Base-by-base conservation (phyloP, 2,797 vertebrate species). In the Hippocampus kuda region DNA sequence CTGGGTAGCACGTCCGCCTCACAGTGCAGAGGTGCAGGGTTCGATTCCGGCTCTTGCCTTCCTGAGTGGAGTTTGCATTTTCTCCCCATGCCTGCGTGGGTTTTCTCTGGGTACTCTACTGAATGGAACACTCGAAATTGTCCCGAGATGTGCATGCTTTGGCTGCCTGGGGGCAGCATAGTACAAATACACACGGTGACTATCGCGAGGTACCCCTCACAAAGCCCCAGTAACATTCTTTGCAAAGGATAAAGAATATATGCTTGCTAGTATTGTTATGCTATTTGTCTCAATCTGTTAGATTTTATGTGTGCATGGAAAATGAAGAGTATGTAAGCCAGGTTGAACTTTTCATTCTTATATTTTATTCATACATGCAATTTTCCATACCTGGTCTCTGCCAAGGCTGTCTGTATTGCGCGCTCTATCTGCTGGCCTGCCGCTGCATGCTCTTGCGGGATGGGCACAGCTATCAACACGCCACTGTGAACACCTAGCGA, bases 401-500 rank as follows among this genome's bases (percentile, higher is more conserved):
- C 68, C 64, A 94, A 74, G 38, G 93, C 93, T 72, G 84, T 76
- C 72, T 91, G 91, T 72, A 93, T 89, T 38, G 92, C 92, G 15
- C 90, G 84, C 63, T 96, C 91, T 2, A 94, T 93, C 75, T 87
- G 77, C 72, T 88, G 88, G n/a, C 92, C 92, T 0, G 83, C 77
- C 13, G 85, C 88, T 54, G 94, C 91, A 68, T 82, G 83, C 71
- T 93, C 87, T 51, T 86, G 83, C 65, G 94, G 93, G 81, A 95
- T 91, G 63, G 94, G 94, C 68, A 97, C 94, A 1, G 93, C 93
- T 59, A 97, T 81, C 72, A 97, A 83, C 68, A 97, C 68, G 1
- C 94, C 94, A 0, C 89, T 94, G 84, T 88, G 83, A 77, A 95
- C 86, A 22, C 90, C 89, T 59, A 97, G 85, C 30, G 83, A 88